phyloP scores from a whole-genome alignment of 2,797 vertebrate genomes.

The Todus mexicanus region DNA sequence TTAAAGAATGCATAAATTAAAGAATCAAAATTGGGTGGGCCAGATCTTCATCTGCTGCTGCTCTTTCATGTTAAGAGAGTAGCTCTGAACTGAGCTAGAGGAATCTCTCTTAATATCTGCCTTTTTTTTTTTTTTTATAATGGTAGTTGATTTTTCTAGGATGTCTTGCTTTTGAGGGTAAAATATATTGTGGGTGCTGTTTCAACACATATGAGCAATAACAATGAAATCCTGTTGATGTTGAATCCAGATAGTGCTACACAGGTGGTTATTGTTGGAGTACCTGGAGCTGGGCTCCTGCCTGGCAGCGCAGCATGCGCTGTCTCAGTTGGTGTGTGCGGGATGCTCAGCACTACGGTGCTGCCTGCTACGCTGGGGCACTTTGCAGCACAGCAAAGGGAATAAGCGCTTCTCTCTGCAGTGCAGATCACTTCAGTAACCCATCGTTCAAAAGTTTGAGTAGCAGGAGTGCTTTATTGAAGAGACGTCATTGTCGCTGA shows the following conservation, averaged over 20 bases:
- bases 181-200: not conserved
- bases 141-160: not conserved
- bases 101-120: not conserved
- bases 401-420: not conserved
- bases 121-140: not conserved
- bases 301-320: not conserved
- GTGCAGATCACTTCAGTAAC: not conserved
- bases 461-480: not conserved
- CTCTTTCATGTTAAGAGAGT: not conserved
- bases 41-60: not conserved
- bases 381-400: not conserved
- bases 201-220: not conserved
- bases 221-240: not conserved
- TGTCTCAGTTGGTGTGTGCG: not conserved
- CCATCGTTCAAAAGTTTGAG: not conserved
- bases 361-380: not conserved
- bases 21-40: not conserved
- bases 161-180: not conserved
- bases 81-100: not conserved
- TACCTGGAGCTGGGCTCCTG: not conserved
- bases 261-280: accelerated
- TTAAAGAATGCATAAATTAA: not conserved
- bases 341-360: not conserved
- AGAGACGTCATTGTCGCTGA: not conserved
- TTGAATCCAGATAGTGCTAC: not conserved